Evolutionary conservation across 2,797 vertebrate genomes (phyloP), one percentile per base, ranked within the genome.

Genomic region (Leuciscus waleckii): DNA sequence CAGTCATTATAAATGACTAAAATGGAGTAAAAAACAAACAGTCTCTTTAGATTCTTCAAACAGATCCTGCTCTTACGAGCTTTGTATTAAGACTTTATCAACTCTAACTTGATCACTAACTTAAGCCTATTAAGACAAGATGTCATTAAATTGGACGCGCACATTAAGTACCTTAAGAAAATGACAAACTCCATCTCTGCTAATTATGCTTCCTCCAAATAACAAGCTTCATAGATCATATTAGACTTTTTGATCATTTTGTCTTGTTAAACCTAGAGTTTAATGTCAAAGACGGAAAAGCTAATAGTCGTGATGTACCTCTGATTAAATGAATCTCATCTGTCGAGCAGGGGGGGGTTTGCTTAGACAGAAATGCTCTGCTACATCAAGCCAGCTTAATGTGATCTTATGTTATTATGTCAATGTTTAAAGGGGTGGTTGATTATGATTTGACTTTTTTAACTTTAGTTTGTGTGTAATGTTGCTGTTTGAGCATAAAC

Each of bases 51-150:
- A 35, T 74, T 63, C 46, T 29, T 68, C 7, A 39, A 83, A 77
- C 43, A 68, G 43, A 67, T 84, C 46, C 35, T 56, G n/a, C n/a
- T 68, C 19, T 37, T 39, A 41, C 68, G 35, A 16, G 23, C 63
- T 68, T 77, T 73, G 61, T 54, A 83, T 65, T 63, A 83, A 65
- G 58, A 65, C 41, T 9, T 75, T 63, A 74, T 82, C 37, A 82
- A 82, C 69, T 29, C 41, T 46, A 23, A 58, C 81, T 83, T 39
- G 82, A 65, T 83, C 82, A 67, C 32, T 76, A 68, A 67, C 58
- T 29, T 68, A 54, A 76, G 54, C 39, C 69, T 63, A 63, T 74
- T 82, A 63, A 63, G 19, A 23, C 21, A 74, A 63, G 19, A 32
- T 14, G 63, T 39, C 21, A 49, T 74, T 74, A 74, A 82, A 74